phyloP scores from a whole-genome alignment of 2,797 vertebrate species.

The Sarcoramphus papa region DNA sequence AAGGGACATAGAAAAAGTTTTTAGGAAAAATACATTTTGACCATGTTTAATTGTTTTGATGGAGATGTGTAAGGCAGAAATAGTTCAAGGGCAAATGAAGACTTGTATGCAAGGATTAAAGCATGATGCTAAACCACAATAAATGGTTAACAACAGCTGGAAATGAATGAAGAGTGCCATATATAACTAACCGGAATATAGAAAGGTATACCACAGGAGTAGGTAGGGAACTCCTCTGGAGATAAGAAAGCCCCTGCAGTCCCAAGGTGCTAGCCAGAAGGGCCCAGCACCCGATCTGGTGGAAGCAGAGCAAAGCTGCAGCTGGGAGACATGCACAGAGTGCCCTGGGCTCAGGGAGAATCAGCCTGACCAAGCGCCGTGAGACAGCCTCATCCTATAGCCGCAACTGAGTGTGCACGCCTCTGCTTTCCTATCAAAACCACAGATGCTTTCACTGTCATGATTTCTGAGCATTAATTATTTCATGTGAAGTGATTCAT shows the following conservation, averaged over 20 bases:
- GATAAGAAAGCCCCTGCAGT: background rate
- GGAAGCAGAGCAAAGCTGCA: background rate
- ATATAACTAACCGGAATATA: background rate
- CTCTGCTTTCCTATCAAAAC: background rate
- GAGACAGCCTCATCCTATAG: background rate
- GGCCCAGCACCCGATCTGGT: background rate
- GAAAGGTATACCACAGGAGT: background rate
- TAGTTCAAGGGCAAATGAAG: background rate
- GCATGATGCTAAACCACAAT: background rate
- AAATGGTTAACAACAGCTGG: background rate
- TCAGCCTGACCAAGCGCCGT: background rate
- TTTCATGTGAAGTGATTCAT: background rate
- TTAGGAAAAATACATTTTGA: background rate
- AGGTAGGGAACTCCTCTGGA: background rate
- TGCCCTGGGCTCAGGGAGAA: background rate
- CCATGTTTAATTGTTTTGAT: background rate
- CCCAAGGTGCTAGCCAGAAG: background rate
- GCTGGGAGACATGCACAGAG: background rate
- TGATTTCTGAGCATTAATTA: background rate
- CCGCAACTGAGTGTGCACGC: fast-evolving
- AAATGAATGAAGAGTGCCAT: background rate
- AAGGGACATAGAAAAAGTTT: background rate
- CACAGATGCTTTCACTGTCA: background rate
- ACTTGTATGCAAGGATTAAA: background rate
- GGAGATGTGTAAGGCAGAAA: background rate